Evolutionary conservation across 2,888 invertebrate genomes (phyloP).

Genomic region (Strigamia maritima): DNA sequence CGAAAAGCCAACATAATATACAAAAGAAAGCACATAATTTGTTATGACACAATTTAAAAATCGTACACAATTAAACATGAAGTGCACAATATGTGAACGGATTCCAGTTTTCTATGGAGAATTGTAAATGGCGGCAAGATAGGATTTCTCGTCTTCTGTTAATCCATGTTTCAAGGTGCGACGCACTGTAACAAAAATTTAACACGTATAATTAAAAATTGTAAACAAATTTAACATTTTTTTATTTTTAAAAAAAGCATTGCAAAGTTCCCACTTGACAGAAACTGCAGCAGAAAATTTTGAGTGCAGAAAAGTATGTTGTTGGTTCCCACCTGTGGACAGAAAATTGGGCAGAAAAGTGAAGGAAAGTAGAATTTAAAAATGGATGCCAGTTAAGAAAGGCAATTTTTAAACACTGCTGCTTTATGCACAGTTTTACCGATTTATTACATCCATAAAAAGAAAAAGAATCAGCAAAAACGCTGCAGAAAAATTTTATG

Average conservation of each 20-base stretch:
- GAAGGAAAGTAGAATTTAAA: too few relatives aligned
- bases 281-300: too few relatives aligned
- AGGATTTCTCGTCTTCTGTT: constrained; percentile 69
- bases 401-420: too few relatives aligned
- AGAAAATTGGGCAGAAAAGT: too few relatives aligned
- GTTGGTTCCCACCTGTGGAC: too few relatives aligned
- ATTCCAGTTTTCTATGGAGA: neutral
- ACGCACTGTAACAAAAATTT: constrained; percentile 61
- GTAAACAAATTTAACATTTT: neutral
- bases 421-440: too few relatives aligned
- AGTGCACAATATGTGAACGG: neutral
- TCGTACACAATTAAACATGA: neutral
- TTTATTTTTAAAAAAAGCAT: neutral
- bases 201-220: neutral
- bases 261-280: too few relatives aligned
- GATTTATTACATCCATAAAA: too few relatives aligned
- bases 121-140: neutral
- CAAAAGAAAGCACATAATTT: neutral
- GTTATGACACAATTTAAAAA: neutral
- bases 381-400: too few relatives aligned
- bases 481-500: too few relatives aligned
- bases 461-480: too few relatives aligned
- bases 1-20: neutral
- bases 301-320: too few relatives aligned
- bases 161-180: constrained; percentile 76